Evolutionary conservation across 2,113 vertebrate species (phyloP), one percentile per base, ranked within the genome.

Genomic region (Hippocampus abdominalis): DNA sequence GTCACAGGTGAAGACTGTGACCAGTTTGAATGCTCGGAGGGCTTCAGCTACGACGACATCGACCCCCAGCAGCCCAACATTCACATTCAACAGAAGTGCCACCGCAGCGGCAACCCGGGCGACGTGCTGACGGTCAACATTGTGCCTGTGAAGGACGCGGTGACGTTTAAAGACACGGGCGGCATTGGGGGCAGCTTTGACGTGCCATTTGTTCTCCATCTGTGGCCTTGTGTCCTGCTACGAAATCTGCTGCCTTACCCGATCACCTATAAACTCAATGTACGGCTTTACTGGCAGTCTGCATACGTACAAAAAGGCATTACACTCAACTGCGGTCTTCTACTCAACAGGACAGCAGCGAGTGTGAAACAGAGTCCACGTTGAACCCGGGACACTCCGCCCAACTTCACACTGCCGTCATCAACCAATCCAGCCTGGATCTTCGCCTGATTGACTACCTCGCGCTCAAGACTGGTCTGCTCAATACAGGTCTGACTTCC

Each of bases 171-270:
- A 32, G 84, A 89, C 87, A 91, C 90, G 0, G 94, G 94, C 79
- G 91, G 90, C 66, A 83, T 86, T 0, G 94, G 94, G 87, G 93
- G 96, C 68, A 84, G 92, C 11, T 96, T 93, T 83, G 95, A 98
- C 69, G 90, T 95, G 70, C 95, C 96, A n/a, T 96, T 94, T 3
- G 83, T 97, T 81, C 90, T 98, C 63, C 96, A 98, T 84, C 86
- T 99, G 70, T 99, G 96, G 96, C 95, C 96, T 64, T 91, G 94
- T 46, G 84, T 97, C 69, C 89, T 97, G 81, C 92, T 99, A 3
- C 92, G 90, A 56, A 99, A 99, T 87, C 91, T 96, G 73, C 92
- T 99, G 83, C 97, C 97, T n/a, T 98, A 96, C 76, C 86, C 94
- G 27, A 91, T 99, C 73, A 83, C 89, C 70, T 98, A 94, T 53